Percentiles rank a stretch among this genome's conserved stretches.
These are phyloP conservation scores for Epicampocera succincta DNA, from an alignment of 2,888 invertebrate genomes.

Conservation along the genomic window DNA sequence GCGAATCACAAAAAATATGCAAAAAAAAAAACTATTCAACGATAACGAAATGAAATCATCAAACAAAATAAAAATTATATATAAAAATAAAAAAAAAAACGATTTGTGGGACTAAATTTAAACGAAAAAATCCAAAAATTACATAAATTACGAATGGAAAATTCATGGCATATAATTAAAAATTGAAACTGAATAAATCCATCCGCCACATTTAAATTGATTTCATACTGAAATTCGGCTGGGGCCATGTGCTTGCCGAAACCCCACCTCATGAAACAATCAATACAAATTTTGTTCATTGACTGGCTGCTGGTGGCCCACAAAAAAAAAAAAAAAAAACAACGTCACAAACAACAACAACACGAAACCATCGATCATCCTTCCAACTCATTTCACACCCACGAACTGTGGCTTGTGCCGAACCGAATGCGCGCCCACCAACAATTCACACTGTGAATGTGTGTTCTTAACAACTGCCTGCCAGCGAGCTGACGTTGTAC, in stretches of 20 bases:
- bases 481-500: conserved; percentile 78
- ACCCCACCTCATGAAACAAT: conserved; percentile 9
- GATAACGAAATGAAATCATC: conserved; percentile 49
- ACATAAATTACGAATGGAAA: conserved; percentile 35
- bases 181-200: conserved; percentile 23
- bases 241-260: conserved; percentile 56
- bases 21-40: conserved; percentile 28
- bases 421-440: neutral
- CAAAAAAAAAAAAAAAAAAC: conserved; percentile 38
- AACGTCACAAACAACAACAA: conserved; percentile 26
- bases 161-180: conserved; percentile 49
- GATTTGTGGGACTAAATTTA: conserved; percentile 28
- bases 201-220: conserved; percentile 50
- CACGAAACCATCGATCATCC: conserved; percentile 32
- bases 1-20: too few species aligned
- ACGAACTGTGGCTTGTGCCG: too few species aligned
- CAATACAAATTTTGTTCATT: neutral
- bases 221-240: conserved; percentile 17
- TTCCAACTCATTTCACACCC: neutral
- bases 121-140: neutral
- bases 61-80: conserved; percentile 15
- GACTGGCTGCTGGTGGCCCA: neutral
- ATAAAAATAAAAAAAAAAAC: conserved; percentile 19
- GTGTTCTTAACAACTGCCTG: too few species aligned
- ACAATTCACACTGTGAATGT: neutral